phyloP scores from a whole-genome alignment of 2,797 vertebrate species.

The Crocodylus rhombifer region DNA sequence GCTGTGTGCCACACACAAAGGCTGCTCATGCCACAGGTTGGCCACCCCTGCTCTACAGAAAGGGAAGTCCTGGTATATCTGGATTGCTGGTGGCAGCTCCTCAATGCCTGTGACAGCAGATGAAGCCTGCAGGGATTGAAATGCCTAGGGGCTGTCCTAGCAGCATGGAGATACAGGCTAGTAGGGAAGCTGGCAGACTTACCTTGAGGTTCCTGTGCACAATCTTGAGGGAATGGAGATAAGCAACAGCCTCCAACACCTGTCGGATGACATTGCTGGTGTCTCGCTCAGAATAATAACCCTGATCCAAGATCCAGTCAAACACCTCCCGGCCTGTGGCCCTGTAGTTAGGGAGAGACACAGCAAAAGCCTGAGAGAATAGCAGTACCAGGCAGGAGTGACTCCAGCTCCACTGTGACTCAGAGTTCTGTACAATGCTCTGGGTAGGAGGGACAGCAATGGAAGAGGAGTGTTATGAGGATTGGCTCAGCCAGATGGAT shows the following conservation, averaged over 20 bases:
- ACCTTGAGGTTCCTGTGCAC: constrained; percentile 99
- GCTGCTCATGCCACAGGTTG: too few species aligned
- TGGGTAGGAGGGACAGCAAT: neutral
- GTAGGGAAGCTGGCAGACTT: neutral
- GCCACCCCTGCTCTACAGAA: too few species aligned
- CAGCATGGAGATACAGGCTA: neutral
- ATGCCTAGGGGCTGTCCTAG: neutral
- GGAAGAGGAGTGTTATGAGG: constrained; percentile 22
- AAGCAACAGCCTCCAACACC: constrained; percentile 96
- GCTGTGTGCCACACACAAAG: too few species aligned
- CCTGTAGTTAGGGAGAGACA: constrained; percentile 77
- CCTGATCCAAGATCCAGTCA: constrained; percentile 99
- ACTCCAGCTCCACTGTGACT: neutral
- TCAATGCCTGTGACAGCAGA: neutral
- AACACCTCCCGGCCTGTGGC: constrained; percentile 98
- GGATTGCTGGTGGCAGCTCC: neutral
- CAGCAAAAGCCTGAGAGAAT: constrained; percentile 42
- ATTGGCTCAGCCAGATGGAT: neutral
- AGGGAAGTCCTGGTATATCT: neutral
- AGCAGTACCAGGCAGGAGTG: neutral
- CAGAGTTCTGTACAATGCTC: neutral
- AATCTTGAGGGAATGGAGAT: constrained; percentile 95
- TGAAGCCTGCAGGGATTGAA: neutral
- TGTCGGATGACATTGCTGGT: constrained; percentile 98
- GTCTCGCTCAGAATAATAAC: constrained; percentile 97